Conservation (phyloP, 2,888 invertebrate genomes). For the Clusia tigrina region DNA sequence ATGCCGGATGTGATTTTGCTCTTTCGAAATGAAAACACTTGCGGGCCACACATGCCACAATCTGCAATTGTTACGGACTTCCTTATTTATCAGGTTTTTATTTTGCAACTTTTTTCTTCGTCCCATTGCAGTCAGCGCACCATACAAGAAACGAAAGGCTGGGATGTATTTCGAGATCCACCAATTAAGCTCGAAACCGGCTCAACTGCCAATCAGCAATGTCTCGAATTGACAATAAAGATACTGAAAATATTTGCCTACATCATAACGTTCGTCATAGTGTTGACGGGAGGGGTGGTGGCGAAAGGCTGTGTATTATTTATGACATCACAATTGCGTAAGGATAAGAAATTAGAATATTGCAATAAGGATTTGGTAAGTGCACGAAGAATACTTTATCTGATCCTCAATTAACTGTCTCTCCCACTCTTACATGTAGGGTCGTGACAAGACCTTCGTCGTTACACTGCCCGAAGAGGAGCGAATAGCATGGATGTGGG, state of each 20-base stretch:
- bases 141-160: conserved; percentile 89
- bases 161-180: conserved; percentile 95
- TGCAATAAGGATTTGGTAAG: conserved; percentile 87
- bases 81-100: neutral
- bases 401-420: conserved; percentile 12
- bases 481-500: conserved; percentile 93
- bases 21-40: neutral
- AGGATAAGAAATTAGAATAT: conserved; percentile 78
- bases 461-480: conserved; percentile 84
- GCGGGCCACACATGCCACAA: conserved; percentile 8
- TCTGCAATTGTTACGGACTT: neutral
- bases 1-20: conserved; percentile 40
- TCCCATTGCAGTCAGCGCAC: conserved; percentile 74
- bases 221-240: conserved; percentile 84
- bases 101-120: neutral
- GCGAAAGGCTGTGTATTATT: conserved; percentile 89
- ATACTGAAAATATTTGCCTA: conserved; percentile 86
- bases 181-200: conserved; percentile 89
- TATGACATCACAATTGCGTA: conserved; percentile 89
- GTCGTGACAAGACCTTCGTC: conserved; percentile 83
- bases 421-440: conserved; percentile 67
- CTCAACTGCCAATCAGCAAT: conserved; percentile 87
- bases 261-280: conserved; percentile 83
- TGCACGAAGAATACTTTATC: conserved; percentile 4
- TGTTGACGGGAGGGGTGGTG: conserved; percentile 84